phyloP scores from a whole-genome alignment of 1,140 invertebrate species.

The Lasaia peninsularis region DNA sequence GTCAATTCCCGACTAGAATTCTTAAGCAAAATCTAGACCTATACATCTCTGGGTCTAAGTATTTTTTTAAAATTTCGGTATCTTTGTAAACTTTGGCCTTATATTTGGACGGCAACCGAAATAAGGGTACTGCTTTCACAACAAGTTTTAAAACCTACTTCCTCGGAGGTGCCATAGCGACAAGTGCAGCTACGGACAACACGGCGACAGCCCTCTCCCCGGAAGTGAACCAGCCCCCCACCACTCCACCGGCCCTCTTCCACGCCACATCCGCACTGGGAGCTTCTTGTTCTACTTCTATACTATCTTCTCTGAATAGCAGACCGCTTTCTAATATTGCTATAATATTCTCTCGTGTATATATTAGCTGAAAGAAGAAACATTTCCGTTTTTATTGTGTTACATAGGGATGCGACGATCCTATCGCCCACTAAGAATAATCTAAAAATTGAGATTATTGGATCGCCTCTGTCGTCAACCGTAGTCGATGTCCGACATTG shows the following conservation, averaged over 20 bases:
- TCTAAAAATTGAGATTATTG: no score
- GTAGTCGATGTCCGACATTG: no score
- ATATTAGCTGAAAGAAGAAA: slow-evolving; percentile 38
- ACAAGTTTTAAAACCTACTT: slow-evolving; percentile 26
- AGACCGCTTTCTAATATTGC: slow-evolving; percentile 56
- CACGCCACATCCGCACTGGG: slow-evolving; percentile 21
- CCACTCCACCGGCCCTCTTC: slow-evolving; percentile 18
- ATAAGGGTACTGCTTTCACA: no score
- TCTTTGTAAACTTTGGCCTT: no score
- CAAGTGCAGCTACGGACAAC: slow-evolving; percentile 13
- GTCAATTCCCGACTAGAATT: no score
- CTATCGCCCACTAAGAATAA: not conserved
- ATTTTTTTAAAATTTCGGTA: no score
- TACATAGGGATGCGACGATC: not conserved
- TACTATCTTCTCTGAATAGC: slow-evolving; percentile 58
- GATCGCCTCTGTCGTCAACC: no score
- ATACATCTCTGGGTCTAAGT: no score
- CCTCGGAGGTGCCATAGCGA: slow-evolving; percentile 27
- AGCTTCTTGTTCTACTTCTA: slow-evolving; percentile 38
- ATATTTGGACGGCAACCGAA: no score
- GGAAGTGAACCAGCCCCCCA: slow-evolving; percentile 30
- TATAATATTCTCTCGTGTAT: slow-evolving; percentile 46
- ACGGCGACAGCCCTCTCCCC: slow-evolving; percentile 29
- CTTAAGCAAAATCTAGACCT: no score
- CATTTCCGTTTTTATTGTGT: no score